These are phyloP conservation scores for Tanytarsus gracilentus DNA, from an alignment of 2,888 invertebrate genomes.

Conservation along the genomic window DNA sequence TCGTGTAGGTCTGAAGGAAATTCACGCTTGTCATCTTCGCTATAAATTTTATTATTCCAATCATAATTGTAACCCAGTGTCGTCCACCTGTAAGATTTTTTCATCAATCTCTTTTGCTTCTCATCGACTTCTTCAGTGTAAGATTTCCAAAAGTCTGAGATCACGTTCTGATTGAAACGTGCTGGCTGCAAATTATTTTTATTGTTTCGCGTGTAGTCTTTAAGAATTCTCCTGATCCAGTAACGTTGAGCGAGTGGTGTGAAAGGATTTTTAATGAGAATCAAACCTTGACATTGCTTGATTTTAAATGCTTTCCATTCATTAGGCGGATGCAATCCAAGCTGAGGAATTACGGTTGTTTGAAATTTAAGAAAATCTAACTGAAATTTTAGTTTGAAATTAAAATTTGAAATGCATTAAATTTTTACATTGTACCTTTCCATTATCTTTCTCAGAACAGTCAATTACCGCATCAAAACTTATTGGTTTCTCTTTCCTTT, in stretches of 20 bases:
- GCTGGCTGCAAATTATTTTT: conserved; percentile 36
- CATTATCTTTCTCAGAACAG: conserved; percentile 38
- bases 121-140: conserved; percentile 59
- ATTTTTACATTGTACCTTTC: conserved; percentile 30
- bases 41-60: conserved; percentile 90
- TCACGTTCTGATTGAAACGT: conserved; percentile 32
- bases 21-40: conserved; percentile 52
- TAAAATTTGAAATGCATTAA: background rate
- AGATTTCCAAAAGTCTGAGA: conserved; percentile 16
- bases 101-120: conserved; percentile 42
- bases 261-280: conserved; percentile 78
- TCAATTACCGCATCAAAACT: conserved; percentile 56
- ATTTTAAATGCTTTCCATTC: conserved; percentile 59
- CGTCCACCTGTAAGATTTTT: conserved; percentile 69
- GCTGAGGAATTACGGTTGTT: conserved; percentile 30
- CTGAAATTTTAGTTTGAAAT: background rate
- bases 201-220: conserved; percentile 65
- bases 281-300: conserved; percentile 58
- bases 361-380: background rate
- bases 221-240: conserved; percentile 72
- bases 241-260: conserved; percentile 64
- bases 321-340: conserved; percentile 44
- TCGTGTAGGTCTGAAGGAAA: conserved; percentile 67
- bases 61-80: conserved; percentile 97
- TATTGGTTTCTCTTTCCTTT: conserved; percentile 57